A percentile compares a stretch with the other conserved stretches of the same genome.
Evolutionary conservation across 1,140 invertebrate genomes (phyloP).

Genomic region (Procambarus virginalis): DNA sequence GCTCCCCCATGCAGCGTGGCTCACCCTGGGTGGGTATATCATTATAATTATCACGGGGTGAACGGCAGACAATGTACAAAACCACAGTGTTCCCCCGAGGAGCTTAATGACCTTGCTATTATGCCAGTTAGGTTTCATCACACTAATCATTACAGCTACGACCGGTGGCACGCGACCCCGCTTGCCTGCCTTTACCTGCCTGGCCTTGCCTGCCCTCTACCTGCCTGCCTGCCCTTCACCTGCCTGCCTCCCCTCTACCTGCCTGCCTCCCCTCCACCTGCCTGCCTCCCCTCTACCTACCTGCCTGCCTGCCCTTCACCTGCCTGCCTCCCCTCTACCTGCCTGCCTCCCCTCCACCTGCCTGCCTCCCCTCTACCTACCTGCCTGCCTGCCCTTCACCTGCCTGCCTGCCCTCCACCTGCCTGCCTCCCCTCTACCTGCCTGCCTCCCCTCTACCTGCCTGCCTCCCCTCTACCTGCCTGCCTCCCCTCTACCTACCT

Average conservation of each 20-base stretch:
- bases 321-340: neutral
- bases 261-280: neutral
- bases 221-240: neutral
- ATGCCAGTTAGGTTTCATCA: constrained; percentile 32
- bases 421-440: too few species aligned
- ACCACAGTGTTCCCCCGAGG: neutral
- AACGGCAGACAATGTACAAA: neutral
- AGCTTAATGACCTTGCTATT: constrained; percentile 5
- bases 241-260: neutral
- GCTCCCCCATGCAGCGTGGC: too few species aligned
- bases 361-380: too few species aligned
- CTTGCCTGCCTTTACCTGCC: neutral
- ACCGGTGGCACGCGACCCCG: constrained; percentile 20
- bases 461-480: too few species aligned
- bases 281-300: neutral
- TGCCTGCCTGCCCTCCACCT: too few species aligned
- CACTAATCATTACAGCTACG: constrained; percentile 14
- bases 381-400: too few species aligned
- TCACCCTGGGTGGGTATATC: neutral
- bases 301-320: neutral
- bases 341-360: too few species aligned
- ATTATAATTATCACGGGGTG: neutral
- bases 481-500: too few species aligned
- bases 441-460: too few species aligned
- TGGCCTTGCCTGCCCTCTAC: neutral